A percentile compares a stretch with the other conserved stretches of the same genome.
Conservation (phyloP, 37 sponge, comb jelly and placozoan species). For the Spongilla lacustris region DNA sequence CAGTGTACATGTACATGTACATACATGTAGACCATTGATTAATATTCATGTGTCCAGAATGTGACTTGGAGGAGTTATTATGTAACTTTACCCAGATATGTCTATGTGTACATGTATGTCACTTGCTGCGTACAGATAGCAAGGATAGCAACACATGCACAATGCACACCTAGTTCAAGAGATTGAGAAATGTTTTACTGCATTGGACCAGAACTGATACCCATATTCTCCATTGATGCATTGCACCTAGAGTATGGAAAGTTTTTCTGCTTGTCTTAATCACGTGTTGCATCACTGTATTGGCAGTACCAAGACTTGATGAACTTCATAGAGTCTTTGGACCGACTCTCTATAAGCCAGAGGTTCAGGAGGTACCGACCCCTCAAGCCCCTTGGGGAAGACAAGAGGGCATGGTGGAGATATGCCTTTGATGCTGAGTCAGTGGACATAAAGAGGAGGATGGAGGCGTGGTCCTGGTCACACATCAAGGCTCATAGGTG, state of each 20-base stretch:
- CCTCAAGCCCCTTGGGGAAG: conserved; percentile 16
- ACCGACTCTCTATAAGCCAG: conserved; percentile 42
- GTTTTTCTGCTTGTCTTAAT: too few species aligned
- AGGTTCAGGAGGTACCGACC: conserved; percentile 69
- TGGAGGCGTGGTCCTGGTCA: conserved; percentile 72
- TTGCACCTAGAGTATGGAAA: too few species aligned
- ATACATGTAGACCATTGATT: background rate
- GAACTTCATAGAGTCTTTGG: conserved; percentile 49
- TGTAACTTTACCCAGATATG: too few species aligned
- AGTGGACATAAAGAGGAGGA: conserved; percentile 62
- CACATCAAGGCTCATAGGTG: conserved; percentile 84
- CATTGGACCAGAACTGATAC: too few species aligned
- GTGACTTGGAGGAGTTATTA: too few species aligned
- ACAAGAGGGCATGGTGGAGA: conserved; percentile 71
- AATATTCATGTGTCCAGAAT: too few species aligned
- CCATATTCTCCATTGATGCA: too few species aligned
- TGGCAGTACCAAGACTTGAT: conserved; percentile 48
- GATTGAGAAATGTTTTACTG: too few species aligned
- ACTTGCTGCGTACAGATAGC: too few species aligned
- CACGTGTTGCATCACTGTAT: background rate
- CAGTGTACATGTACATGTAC: background rate
- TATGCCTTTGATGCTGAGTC: conserved; percentile 72
- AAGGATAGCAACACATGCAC: too few species aligned
- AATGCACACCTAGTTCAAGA: too few species aligned
- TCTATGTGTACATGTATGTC: too few species aligned